A percentile compares a stretch with the other conserved stretches of the same genome.
These are phyloP conservation scores for Atethmia centrago DNA, from an alignment of 2,888 invertebrate species.

Conservation along the genomic window DNA sequence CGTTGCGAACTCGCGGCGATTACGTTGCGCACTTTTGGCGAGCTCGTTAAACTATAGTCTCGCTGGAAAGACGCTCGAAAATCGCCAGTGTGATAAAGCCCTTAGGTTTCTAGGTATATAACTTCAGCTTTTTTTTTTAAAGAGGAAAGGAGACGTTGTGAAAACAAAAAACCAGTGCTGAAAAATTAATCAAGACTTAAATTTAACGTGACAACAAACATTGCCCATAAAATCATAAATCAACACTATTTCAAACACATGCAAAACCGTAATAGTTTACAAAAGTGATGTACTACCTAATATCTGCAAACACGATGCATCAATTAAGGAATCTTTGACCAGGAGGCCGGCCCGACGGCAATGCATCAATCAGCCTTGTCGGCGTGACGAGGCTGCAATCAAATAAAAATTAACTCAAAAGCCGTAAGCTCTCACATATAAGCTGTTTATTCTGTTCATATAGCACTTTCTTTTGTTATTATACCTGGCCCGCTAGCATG, in stretches of 20 bases:
- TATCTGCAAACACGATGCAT: conserved; percentile 75
- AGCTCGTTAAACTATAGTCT: no score
- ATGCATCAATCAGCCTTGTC: conserved; percentile 87
- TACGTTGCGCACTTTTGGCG: no score
- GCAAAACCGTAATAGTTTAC: conserved; percentile 38
- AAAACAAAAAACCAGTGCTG: not conserved
- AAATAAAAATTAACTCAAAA: conserved; percentile 90
- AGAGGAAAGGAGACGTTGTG: no score
- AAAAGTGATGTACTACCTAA: conserved; percentile 52
- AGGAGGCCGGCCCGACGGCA: conserved; percentile 74
- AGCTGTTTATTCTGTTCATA: conserved; percentile 66
- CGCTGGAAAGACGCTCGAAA: no score
- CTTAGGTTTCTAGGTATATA: not conserved
- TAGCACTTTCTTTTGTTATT: conserved; percentile 46
- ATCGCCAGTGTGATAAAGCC: no score
- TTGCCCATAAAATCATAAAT: conserved; percentile 26
- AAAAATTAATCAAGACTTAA: conserved; percentile 15
- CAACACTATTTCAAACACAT: conserved; percentile 32
- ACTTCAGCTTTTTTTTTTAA: not conserved
- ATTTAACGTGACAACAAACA: conserved; percentile 10
- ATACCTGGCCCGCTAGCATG: not conserved
- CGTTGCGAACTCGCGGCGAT: no score
- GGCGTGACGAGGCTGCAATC: conserved; percentile 85
- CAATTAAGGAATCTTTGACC: conserved; percentile 83
- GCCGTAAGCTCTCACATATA: conserved; percentile 71